Percentiles rank a stretch among this genome's conserved stretches.
phyloP scores from a whole-genome alignment of 1,140 invertebrate genomes.

The Archivesica marissinica region DNA sequence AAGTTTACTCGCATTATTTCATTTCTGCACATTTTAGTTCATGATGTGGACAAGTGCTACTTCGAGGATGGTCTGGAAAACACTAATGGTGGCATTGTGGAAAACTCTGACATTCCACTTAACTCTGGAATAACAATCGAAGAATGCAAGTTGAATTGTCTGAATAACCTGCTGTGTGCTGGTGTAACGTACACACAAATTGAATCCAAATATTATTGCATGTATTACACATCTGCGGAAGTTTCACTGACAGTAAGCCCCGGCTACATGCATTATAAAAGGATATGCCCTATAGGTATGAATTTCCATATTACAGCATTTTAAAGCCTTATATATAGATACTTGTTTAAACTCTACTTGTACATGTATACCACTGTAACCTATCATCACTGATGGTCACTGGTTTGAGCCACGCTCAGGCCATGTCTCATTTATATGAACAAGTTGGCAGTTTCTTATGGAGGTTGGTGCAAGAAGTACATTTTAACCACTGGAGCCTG shows the following conservation, averaged over 20 bases:
- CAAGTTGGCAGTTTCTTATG: too few relatives aligned
- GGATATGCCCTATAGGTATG: constrained; percentile 20
- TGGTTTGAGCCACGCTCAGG: too few relatives aligned
- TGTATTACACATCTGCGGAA: not conserved
- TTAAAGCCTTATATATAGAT: too few relatives aligned
- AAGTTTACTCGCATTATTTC: too few relatives aligned
- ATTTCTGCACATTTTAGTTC: too few relatives aligned
- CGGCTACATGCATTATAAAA: not conserved
- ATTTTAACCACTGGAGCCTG: too few relatives aligned
- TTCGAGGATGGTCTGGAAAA: not conserved
- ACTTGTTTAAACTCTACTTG: too few relatives aligned
- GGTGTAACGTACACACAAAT: not conserved
- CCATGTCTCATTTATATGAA: too few relatives aligned
- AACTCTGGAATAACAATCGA: not conserved
- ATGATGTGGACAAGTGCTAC: not conserved
- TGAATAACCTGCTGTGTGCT: not conserved
- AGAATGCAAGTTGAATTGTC: not conserved
- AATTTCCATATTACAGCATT: not conserved
- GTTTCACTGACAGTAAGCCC: not conserved
- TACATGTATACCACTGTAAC: too few relatives aligned
- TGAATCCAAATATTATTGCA: not conserved
- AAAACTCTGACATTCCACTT: not conserved
- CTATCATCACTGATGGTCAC: too few relatives aligned
- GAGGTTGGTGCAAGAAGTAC: too few relatives aligned
- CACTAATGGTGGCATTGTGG: not conserved